phyloP scores from a whole-genome alignment of 2,797 vertebrate species.

The Intellagama lesueurii region DNA sequence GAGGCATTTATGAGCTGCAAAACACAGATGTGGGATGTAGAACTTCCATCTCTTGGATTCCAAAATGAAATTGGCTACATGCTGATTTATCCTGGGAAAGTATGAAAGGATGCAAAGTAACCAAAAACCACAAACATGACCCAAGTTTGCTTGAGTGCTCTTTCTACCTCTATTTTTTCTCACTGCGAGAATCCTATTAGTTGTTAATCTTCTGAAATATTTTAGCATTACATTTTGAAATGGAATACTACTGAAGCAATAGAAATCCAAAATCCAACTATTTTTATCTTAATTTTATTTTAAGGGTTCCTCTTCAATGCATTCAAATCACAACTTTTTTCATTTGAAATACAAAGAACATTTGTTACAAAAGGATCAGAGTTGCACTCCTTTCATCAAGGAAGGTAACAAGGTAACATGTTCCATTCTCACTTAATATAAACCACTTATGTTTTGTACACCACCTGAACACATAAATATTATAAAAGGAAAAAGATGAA shows the following conservation, averaged over 20 bases:
- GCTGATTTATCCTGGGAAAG: slow-evolving; percentile 41
- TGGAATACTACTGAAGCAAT: not conserved
- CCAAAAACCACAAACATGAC: slow-evolving; percentile 19
- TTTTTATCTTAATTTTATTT: not conserved
- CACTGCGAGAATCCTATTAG: not conserved
- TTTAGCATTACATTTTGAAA: slow-evolving; percentile 12
- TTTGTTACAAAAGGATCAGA: not conserved
- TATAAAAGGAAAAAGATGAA: not conserved
- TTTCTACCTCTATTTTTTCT: not conserved
- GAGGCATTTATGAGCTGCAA: slow-evolving; percentile 56
- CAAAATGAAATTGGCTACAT: slow-evolving; percentile 62
- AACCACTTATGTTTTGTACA: not conserved
- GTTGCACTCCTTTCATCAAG: not conserved
- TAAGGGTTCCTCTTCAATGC: not conserved
- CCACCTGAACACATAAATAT: not conserved
- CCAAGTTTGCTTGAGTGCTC: not conserved
- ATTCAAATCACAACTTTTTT: not conserved
- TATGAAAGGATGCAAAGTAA: slow-evolving; percentile 2
- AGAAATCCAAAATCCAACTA: not conserved
- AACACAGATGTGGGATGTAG: slow-evolving; percentile 62
- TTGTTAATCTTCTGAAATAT: not conserved
- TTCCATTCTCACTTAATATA: not conserved
- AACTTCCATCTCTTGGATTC: slow-evolving; percentile 59
- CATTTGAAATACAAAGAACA: not conserved
- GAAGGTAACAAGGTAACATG: not conserved